Base-by-base conservation (phyloP, 2,888 invertebrate genomes). In the Nesidiocoris tenuis region DNA sequence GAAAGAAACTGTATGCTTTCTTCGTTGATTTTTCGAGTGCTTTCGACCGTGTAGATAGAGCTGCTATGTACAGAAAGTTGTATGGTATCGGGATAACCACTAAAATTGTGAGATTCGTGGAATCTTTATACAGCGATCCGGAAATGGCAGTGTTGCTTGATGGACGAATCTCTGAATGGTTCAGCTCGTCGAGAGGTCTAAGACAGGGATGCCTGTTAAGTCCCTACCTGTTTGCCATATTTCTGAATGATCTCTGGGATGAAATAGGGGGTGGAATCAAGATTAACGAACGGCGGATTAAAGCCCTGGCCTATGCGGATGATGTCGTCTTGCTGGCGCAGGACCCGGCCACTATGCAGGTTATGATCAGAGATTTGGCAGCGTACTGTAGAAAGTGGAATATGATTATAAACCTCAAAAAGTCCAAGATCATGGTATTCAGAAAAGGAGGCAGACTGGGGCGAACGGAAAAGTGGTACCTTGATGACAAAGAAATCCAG, bases 361-460 rank as follows among this genome's bases (percentile, higher is more conserved):
- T 22, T 1, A 78, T 78, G 76, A 74, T 78, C n/a, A 61, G 55
- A 0, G 66, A 64, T 54, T 59, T 76, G 18, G 56, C 54, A 24
- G 56, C 55, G 12, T 78, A 76, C 66, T 78, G 78, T 54, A 21
- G 61, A 16, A 59, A 12, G 17, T 76, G 78, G 78, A 76, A 76
- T 61, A 22, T 77, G 39, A 16, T 23, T 12, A n/a, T 77, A 1
- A 76, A 77, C 23, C 18, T 68, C 0, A 24, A 68, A 12, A 76
- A 74, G 59, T 76, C 78, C 1, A 74, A 78, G 61, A 70, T 78
- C 16, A 21, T 76, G 56, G 72, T 78, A 9, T 78, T 78, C 68
- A 18, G 74, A 39, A 65, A 61, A 19, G 76, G 77, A 9, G 77
- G 76, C 17, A 64, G 61, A 17, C 23, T 23, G 7, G 64, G 24